Conservation (phyloP, 2,797 vertebrate species). For the Gymnopithys bicolor region DNA sequence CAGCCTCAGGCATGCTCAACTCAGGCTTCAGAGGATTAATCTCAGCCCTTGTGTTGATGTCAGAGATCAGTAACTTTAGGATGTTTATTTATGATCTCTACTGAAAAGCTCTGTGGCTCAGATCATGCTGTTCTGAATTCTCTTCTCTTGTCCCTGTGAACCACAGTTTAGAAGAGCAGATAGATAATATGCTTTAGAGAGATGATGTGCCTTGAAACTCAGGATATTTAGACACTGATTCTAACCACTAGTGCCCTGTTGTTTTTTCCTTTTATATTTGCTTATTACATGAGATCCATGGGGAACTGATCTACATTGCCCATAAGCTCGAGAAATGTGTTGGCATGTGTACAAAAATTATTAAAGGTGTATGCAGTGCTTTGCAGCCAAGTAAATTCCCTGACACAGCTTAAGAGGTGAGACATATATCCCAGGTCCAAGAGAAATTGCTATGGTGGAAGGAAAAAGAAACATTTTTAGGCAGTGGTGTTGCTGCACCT, state of each 20-base stretch:
- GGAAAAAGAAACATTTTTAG: not conserved
- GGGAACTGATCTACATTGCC: not conserved
- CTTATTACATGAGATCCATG: not conserved
- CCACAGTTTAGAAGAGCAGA: not conserved
- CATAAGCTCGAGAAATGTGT: not conserved
- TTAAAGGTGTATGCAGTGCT: not conserved
- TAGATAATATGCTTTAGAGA: not conserved
- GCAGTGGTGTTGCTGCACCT: not conserved
- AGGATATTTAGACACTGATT: not conserved
- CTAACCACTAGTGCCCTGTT: not conserved
- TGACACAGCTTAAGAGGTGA: not conserved
- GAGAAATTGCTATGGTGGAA: not conserved
- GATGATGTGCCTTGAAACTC: not conserved
- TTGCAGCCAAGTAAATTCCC: not conserved
- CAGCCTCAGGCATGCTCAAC: not conserved
- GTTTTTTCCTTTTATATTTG: not conserved
- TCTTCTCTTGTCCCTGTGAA: not conserved
- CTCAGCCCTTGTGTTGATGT: not conserved
- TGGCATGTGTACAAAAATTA: not conserved
- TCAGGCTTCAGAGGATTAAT: not conserved
- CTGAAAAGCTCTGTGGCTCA: not conserved
- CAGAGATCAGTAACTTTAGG: not conserved
- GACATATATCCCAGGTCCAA: not conserved
- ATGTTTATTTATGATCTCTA: not conserved
- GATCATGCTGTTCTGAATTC: not conserved